These are phyloP conservation scores for Chloropsis cyanopogon DNA, from an alignment of 2,113 vertebrate species.

Conservation along the genomic window DNA sequence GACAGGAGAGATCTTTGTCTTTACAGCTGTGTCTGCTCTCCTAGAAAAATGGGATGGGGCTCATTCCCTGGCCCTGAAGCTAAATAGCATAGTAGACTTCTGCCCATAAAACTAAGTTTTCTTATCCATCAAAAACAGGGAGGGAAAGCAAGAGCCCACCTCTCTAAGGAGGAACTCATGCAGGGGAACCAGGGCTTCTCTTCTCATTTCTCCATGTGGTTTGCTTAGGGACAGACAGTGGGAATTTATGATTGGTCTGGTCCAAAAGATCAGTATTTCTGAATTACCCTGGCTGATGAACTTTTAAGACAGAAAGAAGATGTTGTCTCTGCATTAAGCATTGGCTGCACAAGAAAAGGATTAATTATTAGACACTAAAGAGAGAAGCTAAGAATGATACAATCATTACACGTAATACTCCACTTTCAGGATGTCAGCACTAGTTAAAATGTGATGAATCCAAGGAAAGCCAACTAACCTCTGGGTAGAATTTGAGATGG, in stretches of 20 bases:
- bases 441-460: neutral
- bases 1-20: neutral
- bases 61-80: neutral
- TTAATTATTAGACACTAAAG: neutral
- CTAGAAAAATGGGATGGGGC: neutral
- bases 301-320: neutral
- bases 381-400: neutral
- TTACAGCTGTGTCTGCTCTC: neutral
- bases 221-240: neutral
- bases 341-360: neutral
- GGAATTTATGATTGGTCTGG: neutral
- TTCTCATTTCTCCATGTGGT: neutral
- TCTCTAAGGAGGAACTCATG: neutral
- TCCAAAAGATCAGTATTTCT: neutral
- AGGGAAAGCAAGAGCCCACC: neutral
- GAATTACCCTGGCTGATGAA: neutral
- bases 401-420: neutral
- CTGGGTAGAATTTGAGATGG: neutral
- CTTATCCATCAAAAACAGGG: neutral
- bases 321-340: fast-evolving
- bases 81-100: neutral
- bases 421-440: neutral
- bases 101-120: neutral
- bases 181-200: neutral
- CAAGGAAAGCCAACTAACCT: neutral